phyloP scores from a whole-genome alignment of 2,113 vertebrate genomes.

The Sula dactylatra region DNA sequence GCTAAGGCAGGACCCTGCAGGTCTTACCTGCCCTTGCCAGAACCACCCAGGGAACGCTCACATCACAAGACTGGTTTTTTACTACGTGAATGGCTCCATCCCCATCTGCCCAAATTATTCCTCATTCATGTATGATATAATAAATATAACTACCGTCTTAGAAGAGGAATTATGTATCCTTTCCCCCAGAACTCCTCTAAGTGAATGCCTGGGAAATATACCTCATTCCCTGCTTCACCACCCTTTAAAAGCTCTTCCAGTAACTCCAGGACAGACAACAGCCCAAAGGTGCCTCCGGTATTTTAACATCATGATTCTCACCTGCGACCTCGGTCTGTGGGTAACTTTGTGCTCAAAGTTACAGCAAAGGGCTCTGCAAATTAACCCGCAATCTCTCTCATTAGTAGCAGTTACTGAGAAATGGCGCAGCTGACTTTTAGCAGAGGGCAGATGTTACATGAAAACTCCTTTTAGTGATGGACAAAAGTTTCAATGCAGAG shows the following conservation, averaged over 20 bases:
- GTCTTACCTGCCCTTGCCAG: background rate
- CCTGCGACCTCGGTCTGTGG: background rate
- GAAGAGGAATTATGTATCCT: background rate
- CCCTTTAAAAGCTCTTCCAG: background rate
- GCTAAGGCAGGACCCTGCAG: background rate
- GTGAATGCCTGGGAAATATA: background rate
- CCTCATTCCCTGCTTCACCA: background rate
- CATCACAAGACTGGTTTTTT: background rate
- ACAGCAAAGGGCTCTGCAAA: background rate
- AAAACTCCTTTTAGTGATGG: background rate
- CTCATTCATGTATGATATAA: background rate
- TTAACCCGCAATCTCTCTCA: background rate
- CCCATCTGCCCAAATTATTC: background rate
- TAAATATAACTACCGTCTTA: background rate
- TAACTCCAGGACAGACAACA: background rate
- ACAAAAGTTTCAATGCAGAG: background rate
- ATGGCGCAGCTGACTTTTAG: conserved; percentile 24
- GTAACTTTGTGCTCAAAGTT: background rate
- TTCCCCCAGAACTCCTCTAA: background rate
- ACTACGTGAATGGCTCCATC: background rate
- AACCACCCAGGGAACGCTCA: background rate
- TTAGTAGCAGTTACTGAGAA: conserved; percentile 44
- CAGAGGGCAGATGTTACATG: background rate
- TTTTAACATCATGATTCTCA: background rate
- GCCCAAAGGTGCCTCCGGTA: background rate